Evolutionary conservation across 1,140 invertebrate genomes (phyloP).

Genomic region (Uloborus diversus): DNA sequence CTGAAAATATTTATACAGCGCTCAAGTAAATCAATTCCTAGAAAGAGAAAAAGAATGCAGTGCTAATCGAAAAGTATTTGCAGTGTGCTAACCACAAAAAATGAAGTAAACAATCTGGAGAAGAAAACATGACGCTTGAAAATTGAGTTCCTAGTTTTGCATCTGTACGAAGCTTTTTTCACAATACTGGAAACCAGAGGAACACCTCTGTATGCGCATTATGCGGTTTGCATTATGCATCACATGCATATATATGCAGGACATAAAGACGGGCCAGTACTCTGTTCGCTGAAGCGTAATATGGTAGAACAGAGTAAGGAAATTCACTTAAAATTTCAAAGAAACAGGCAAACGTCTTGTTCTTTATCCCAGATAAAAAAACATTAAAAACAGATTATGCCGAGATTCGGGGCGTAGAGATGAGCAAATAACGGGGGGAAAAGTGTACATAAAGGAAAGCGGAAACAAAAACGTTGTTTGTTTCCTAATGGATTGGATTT

Average conservation of each 20-base stretch:
- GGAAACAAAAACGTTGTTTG: conserved; percentile 14
- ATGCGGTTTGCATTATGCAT: conserved; percentile 51
- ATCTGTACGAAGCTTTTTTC: conserved; percentile 28
- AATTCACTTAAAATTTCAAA: conserved; percentile 46
- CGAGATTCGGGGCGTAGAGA: too few species aligned
- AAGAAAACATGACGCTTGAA: conserved; percentile 4
- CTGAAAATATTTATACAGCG: too few species aligned
- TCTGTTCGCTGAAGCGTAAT: not conserved
- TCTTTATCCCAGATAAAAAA: conserved; percentile 46
- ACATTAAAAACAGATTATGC: conserved; percentile 48
- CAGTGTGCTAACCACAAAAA: conserved; percentile 1
- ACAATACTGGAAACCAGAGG: conserved; percentile 10
- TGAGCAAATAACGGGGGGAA: not conserved
- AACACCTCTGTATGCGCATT: conserved; percentile 15
- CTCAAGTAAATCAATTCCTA: too few species aligned
- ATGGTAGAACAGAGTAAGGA: conserved; percentile 4
- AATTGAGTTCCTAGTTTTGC: conserved; percentile 15
- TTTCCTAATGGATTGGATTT: conserved; percentile 43
- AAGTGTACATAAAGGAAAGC: not conserved
- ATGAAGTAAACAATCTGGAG: not conserved
- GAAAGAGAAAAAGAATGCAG: too few species aligned
- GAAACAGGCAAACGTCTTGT: conserved; percentile 10
- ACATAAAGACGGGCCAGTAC: conserved; percentile 2
- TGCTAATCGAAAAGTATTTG: too few species aligned
- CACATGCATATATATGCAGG: conserved; percentile 43